These are phyloP conservation scores for Drosophila persimilis DNA, from an alignment of 1,140 invertebrate species.

Conservation along the genomic window DNA sequence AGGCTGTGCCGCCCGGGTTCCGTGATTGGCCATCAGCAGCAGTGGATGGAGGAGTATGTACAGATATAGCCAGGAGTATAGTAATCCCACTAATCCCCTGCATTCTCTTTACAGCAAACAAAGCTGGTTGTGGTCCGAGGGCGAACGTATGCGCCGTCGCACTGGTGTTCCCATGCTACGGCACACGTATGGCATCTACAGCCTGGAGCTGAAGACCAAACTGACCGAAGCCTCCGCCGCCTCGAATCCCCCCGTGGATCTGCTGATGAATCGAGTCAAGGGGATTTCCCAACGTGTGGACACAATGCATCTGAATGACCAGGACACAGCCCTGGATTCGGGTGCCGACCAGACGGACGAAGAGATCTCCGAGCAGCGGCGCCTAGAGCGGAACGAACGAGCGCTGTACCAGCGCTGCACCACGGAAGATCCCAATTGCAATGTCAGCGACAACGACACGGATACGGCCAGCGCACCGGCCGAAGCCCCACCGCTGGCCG, in stretches of 20 bases:
- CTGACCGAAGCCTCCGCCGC: slow-evolving; percentile 24
- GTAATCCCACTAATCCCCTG: background rate
- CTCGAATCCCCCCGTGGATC: slow-evolving; percentile 69
- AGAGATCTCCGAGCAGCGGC: slow-evolving; percentile 56
- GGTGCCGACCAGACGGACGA: slow-evolving; percentile 50
- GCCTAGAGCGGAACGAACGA: slow-evolving; percentile 46
- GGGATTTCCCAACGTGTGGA: slow-evolving; percentile 86
- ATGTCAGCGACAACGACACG: slow-evolving; percentile 68
- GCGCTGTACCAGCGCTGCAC: slow-evolving; percentile 48
- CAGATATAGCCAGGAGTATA: background rate
- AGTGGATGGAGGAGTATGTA: slow-evolving; percentile 95
- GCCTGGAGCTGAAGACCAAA: slow-evolving; percentile 65
- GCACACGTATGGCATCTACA: slow-evolving; percentile 87
- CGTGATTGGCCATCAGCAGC: slow-evolving; percentile 98
- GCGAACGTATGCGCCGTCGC: slow-evolving; percentile 87
- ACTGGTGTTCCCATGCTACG: slow-evolving; percentile 84
- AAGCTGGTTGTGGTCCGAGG: slow-evolving; percentile 89
- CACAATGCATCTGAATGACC: slow-evolving; percentile 87
- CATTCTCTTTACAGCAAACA: slow-evolving; percentile 86
- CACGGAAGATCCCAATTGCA: slow-evolving; percentile 61
- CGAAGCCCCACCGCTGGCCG: slow-evolving; percentile 30
- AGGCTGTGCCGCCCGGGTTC: slow-evolving; percentile 99
- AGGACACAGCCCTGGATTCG: slow-evolving; percentile 74
- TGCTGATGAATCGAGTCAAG: slow-evolving; percentile 72
- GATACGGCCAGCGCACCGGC: slow-evolving; percentile 57